phyloP scores from a whole-genome alignment of 2,113 vertebrate genomes.

The Mastomys natalensis region DNA sequence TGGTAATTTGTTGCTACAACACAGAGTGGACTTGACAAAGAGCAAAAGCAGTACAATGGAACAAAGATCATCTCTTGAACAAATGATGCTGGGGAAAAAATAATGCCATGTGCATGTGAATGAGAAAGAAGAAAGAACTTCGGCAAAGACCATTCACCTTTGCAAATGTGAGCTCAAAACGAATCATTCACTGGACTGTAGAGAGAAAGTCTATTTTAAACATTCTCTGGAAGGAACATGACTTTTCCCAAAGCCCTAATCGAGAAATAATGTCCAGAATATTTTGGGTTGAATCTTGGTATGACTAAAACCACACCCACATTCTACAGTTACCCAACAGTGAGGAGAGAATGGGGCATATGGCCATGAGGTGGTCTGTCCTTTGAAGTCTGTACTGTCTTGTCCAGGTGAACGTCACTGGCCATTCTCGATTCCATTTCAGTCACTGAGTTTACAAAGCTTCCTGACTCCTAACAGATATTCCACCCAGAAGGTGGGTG shows the following conservation, averaged over 20 bases:
- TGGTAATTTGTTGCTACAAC: not conserved
- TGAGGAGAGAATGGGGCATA: not conserved
- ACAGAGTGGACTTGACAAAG: not conserved
- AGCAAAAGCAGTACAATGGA: not conserved
- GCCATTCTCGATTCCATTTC: not conserved
- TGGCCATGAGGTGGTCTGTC: not conserved
- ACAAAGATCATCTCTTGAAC: not conserved
- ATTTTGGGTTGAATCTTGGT: not conserved
- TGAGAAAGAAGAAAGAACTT: not conserved
- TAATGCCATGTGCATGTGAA: not conserved
- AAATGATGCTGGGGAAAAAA: not conserved
- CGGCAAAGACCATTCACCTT: not conserved
- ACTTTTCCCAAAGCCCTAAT: not conserved
- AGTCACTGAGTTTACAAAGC: not conserved
- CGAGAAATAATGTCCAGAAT: not conserved
- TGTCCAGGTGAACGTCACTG: not conserved
- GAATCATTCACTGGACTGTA: not conserved
- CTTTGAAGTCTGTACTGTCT: not conserved
- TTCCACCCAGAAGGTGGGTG: not conserved
- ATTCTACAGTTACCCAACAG: not conserved
- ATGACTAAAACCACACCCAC: not conserved
- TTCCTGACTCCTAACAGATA: not conserved
- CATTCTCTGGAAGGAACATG: not conserved
- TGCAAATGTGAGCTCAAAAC: conserved; percentile 9
- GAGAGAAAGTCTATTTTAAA: not conserved